These are phyloP conservation scores for Drosophila watanabei DNA, from an alignment of 1,140 invertebrate species.

Conservation along the genomic window DNA sequence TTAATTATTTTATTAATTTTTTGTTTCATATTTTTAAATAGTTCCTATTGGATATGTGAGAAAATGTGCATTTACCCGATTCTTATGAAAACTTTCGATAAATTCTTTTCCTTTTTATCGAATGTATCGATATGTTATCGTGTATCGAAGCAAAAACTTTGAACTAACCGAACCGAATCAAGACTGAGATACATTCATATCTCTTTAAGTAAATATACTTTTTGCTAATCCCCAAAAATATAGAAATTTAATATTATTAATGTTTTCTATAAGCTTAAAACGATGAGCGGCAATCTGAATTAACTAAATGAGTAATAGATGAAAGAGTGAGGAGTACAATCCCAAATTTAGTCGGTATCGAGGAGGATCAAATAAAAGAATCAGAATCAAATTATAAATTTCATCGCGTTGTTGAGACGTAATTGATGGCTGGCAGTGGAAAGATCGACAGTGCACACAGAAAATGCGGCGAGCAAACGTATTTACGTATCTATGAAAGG, in stretches of 20 bases:
- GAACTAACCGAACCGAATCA: background rate
- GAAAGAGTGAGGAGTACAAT: background rate
- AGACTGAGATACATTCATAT: too few relatives aligned
- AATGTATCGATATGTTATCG: background rate
- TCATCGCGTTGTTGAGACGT: conserved; percentile 46
- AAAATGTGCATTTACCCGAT: background rate
- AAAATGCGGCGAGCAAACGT: conserved; percentile 18
- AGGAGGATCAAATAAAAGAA: background rate
- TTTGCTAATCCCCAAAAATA: background rate
- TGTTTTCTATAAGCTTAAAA: background rate
- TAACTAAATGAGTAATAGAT: background rate
- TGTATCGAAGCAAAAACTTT: background rate
- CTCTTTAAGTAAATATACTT: background rate
- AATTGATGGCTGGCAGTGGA: conserved; percentile 59
- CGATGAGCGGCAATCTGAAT: background rate
- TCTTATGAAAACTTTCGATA: background rate
- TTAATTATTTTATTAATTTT: background rate
- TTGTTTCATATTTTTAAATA: too few relatives aligned
- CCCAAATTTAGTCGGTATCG: background rate
- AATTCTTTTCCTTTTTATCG: background rate
- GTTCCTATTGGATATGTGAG: background rate
- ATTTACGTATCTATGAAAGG: conserved; percentile 9
- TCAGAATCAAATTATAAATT: conserved; percentile 7
- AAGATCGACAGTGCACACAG: conserved; percentile 53
- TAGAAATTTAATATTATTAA: background rate